Base-by-base conservation (phyloP, 1,140 invertebrate species). In the Camponotus pennsylvanicus region DNA sequence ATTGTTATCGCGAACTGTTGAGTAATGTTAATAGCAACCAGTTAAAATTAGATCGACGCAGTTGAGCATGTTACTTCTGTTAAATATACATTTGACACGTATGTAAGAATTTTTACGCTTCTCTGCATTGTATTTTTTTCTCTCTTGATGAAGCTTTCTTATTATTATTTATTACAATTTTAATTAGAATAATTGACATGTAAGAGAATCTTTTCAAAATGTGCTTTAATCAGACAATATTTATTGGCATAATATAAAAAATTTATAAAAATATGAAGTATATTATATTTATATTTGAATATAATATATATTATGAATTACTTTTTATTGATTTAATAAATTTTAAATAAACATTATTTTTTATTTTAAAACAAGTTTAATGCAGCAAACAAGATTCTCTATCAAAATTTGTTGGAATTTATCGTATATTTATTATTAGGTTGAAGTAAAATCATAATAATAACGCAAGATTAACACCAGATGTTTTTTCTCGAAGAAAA, bases 141-240 rank as follows among this genome's bases (percentile, higher is more conserved):
- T 49, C 0, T 18, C 49, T 18, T 18, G 4, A 15, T 13, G 11
- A 13, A 9, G 2, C 11, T 49, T 49, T 49, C 4, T 13, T 49
- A 13, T 49, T 49, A 82, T 73, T 49, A 82, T 73, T 82, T 82
- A 73, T 80, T 1, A 27, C 69, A 21, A 32, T 42, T 34, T 7
- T 80, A 42, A 69, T 82, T 67, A 59, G 37, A 82, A 13, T 59
- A 21, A 18, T 18, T 42, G 9, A 61, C 7, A 27, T 27, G 27
- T 27, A 27, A 27, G 27, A 27, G 27, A 27, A 27, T 21, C 21
- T 21, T 21, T 21, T 21, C 21, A 21, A 21, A 21, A 21, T 21
- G 21, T 21, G 21, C 21, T 21, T 21, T 21, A 21, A 21, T 21
- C 21, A 21, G 21, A 21, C 21, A 21, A 21, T 21, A 21, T 21